Conservation (phyloP, 2,113 vertebrate genomes). For the Oreochromis aureus region DNA sequence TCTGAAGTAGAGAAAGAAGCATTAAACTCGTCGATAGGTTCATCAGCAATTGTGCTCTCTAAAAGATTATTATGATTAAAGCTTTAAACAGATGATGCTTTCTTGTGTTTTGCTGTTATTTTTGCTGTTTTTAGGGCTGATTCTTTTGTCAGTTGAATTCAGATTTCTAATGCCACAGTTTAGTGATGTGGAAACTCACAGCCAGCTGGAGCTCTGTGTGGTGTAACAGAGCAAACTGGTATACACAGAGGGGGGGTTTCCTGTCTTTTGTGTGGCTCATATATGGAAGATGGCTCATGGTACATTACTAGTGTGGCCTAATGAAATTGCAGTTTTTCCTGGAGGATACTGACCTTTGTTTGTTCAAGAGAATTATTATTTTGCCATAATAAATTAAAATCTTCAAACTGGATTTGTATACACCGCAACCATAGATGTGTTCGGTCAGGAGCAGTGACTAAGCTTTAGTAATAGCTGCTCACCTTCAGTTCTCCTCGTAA, state of each 20-base stretch:
- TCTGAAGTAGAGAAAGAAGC: neutral
- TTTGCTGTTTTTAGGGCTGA: no score
- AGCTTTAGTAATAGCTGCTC: neutral
- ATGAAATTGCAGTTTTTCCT: neutral
- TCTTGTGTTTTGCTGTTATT: neutral
- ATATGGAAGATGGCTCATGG: neutral
- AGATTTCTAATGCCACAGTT: neutral
- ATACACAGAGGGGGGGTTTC: neutral
- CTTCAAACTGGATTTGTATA: neutral
- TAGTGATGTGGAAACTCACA: neutral
- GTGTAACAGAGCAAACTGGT: neutral
- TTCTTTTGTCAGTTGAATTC: neutral
- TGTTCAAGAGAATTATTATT: neutral
- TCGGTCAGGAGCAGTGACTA: neutral
- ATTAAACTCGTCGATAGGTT: neutral
- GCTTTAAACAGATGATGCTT: neutral
- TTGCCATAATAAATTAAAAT: neutral
- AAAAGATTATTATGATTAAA: neutral
- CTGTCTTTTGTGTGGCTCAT: neutral
- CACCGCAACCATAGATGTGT: neutral
- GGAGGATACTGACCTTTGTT: neutral
- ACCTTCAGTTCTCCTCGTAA: constrained; percentile 74
- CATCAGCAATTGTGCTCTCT: neutral
- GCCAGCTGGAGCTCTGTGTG: neutral
- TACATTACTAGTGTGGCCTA: neutral